Conservation (phyloP, 2,888 invertebrate genomes). For the Drosophila parthenogenetica region DNA sequence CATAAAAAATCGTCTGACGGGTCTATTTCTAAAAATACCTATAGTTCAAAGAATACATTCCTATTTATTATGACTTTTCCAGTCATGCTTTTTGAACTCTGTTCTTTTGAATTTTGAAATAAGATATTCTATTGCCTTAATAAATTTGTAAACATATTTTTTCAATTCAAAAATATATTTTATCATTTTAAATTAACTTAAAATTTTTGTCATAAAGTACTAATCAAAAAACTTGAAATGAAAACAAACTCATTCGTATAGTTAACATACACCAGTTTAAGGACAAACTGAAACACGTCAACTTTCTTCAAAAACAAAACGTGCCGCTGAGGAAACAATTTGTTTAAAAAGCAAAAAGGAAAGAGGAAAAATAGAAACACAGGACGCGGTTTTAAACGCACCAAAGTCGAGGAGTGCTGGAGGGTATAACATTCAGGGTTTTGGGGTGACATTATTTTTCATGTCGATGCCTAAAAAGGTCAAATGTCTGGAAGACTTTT, state of each 20-base stretch:
- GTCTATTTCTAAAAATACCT: too few species aligned
- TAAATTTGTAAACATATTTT: too few species aligned
- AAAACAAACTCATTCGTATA: not conserved
- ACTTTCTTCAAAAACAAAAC: conserved; percentile 46
- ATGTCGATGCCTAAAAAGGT: conserved; percentile 74
- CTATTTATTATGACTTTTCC: too few species aligned
- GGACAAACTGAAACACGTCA: not conserved
- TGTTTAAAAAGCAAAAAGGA: conserved; percentile 37
- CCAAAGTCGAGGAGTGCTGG: conserved; percentile 31
- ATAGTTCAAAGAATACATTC: too few species aligned
- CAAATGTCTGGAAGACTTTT: conserved; percentile 47
- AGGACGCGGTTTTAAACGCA: conserved; percentile 49
- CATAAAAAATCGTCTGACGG: too few species aligned
- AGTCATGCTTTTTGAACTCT: too few species aligned
- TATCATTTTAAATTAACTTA: too few species aligned
- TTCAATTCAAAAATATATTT: too few species aligned
- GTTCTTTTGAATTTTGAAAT: too few species aligned
- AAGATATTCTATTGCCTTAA: too few species aligned
- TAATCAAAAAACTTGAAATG: not conserved
- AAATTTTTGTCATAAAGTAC: too few species aligned
- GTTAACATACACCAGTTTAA: conserved; percentile 3
- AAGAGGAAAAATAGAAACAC: conserved; percentile 23
- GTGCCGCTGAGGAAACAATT: conserved; percentile 65
- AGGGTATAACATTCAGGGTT: conserved; percentile 2
- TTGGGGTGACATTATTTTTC: conserved; percentile 83